Evolutionary conservation across 2,797 vertebrate genomes (phyloP).

Genomic region (Danio aesculapii): DNA sequence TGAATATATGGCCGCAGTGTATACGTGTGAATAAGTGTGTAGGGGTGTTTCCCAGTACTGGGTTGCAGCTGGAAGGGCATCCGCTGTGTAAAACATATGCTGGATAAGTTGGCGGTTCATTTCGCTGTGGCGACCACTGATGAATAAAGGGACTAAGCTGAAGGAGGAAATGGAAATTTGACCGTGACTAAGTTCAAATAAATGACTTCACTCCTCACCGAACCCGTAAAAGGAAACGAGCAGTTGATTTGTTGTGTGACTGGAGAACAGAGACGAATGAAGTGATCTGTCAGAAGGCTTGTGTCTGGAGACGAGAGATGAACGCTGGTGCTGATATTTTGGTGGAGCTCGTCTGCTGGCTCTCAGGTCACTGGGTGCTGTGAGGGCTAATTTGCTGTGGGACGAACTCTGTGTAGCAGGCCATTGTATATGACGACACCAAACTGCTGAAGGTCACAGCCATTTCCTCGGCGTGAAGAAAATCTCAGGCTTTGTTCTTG

Average conservation of each 20-base stretch:
- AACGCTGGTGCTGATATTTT: slow-evolving; percentile 31
- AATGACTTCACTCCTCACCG: slow-evolving; percentile 59
- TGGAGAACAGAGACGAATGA: slow-evolving; percentile 25
- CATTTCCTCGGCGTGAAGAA: slow-evolving; percentile 54
- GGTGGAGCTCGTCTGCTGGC: slow-evolving; percentile 39
- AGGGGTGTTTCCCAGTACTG: too few relatives aligned
- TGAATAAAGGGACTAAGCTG: too few relatives aligned
- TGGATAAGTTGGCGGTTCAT: too few relatives aligned
- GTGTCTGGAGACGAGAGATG: slow-evolving; percentile 20
- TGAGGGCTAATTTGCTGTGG: slow-evolving; percentile 55
- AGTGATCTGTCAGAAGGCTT: slow-evolving; percentile 43
- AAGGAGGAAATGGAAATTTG: background rate
- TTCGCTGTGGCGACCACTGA: too few relatives aligned
- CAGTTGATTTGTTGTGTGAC: slow-evolving; percentile 28
- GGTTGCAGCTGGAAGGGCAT: too few relatives aligned
- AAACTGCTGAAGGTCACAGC: slow-evolving; percentile 56
- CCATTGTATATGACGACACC: slow-evolving; percentile 47
- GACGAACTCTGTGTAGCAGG: slow-evolving; percentile 48
- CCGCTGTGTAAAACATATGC: too few relatives aligned
- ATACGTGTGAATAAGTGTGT: too few relatives aligned
- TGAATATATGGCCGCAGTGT: too few relatives aligned
- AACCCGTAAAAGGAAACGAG: slow-evolving; percentile 38
- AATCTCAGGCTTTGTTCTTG: slow-evolving; percentile 48
- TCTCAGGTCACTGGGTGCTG: slow-evolving; percentile 52
- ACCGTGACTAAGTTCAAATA: background rate